These are phyloP conservation scores for Drosophila histrio DNA, from an alignment of 2,888 invertebrate species.

Conservation along the genomic window DNA sequence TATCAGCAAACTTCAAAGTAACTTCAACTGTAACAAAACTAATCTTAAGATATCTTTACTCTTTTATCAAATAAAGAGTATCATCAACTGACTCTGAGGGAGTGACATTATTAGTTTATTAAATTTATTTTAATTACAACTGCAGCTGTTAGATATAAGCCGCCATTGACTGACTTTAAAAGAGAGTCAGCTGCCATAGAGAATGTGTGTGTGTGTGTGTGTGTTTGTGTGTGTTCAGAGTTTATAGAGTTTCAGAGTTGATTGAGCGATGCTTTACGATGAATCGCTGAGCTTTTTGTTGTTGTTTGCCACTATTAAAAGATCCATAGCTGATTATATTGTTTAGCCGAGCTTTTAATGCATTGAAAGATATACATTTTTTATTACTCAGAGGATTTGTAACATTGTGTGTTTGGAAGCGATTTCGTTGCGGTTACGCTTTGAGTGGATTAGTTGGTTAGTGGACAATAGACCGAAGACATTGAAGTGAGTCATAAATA, in stretches of 20 bases:
- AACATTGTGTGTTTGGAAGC: slow-evolving; percentile 28
- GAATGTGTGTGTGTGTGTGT: slow-evolving; percentile 24
- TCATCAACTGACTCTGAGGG: slow-evolving; percentile 33
- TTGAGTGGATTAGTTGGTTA: slow-evolving; percentile 50
- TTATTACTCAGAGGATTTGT: slow-evolving; percentile 40
- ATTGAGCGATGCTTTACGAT: slow-evolving; percentile 75
- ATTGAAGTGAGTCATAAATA: slow-evolving; percentile 38
- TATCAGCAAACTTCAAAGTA: too few relatives aligned
- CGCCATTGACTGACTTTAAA: slow-evolving; percentile 43
- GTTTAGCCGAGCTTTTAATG: slow-evolving; percentile 33
- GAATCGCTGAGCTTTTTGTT: slow-evolving; percentile 39
- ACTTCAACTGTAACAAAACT: neutral
- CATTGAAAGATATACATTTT: slow-evolving; percentile 24
- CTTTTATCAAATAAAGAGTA: neutral
- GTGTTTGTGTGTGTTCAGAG: too few relatives aligned
- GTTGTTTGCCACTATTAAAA: slow-evolving; percentile 52
- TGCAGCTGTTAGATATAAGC: slow-evolving; percentile 65
- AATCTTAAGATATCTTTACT: neutral
- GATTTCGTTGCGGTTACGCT: slow-evolving; percentile 47
- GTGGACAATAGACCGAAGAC: slow-evolving; percentile 11
- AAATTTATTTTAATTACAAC: slow-evolving; percentile 81
- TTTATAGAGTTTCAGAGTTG: slow-evolving; percentile 43
- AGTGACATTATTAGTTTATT: slow-evolving; percentile 82
- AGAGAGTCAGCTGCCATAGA: slow-evolving; percentile 20
- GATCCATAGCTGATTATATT: slow-evolving; percentile 52